Percentiles rank a stretch among this genome's conserved stretches.
phyloP scores from a whole-genome alignment of 2,113 vertebrate species.

The Cygnus buccinator region DNA sequence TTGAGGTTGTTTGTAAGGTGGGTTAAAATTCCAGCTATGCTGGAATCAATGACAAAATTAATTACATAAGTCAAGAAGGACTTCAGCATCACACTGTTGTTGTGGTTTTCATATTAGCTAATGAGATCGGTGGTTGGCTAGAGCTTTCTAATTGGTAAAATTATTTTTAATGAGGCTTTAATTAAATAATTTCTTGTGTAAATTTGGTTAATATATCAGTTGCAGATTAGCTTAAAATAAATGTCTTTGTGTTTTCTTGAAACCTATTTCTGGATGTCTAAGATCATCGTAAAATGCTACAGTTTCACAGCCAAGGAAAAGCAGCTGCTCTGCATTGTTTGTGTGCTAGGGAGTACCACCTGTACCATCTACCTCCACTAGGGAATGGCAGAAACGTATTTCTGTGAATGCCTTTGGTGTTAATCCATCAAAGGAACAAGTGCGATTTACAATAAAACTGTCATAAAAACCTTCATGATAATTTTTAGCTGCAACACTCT shows the following conservation, averaged over 20 bases:
- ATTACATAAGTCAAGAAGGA: not conserved
- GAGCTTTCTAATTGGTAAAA: not conserved
- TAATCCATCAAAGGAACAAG: not conserved
- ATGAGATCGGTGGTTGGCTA: not conserved
- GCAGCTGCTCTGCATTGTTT: not conserved
- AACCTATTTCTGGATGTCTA: not conserved
- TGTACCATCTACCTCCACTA: not conserved
- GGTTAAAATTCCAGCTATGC: not conserved
- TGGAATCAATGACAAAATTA: not conserved
- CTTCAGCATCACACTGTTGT: not conserved
- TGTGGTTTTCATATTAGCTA: not conserved
- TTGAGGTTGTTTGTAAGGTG: not conserved
- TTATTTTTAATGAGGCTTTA: constrained; percentile 5
- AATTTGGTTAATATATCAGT: not conserved
- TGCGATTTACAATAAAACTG: not conserved
- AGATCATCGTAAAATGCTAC: not conserved
- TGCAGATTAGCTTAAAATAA: not conserved
- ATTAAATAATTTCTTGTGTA: not conserved
- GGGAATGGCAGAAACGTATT: not conserved
- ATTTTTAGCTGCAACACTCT: not conserved
- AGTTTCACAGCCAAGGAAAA: rapidly evolving
- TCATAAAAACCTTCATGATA: not conserved
- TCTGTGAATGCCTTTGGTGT: not conserved
- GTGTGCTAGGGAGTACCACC: not conserved
- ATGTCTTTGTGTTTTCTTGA: not conserved